Evolutionary conservation across 35 echinoderm and acorn worm species (phyloP).

Genomic region (Apostichopus parvimensis): DNA sequence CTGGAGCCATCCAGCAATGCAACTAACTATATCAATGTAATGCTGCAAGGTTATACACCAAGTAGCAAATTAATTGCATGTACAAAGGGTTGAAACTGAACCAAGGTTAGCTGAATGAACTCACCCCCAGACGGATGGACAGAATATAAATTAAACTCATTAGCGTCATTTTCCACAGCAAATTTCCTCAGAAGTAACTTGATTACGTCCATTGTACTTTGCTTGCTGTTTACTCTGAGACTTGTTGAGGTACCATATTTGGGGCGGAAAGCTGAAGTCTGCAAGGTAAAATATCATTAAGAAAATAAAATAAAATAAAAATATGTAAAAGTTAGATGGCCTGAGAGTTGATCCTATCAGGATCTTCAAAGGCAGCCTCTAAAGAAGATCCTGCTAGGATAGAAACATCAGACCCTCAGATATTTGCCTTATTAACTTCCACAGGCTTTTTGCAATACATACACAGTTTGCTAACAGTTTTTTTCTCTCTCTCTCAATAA

Average conservation of each 20-base stretch:
- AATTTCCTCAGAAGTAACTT: conserved; percentile 43
- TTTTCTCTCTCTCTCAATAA: too few relatives aligned
- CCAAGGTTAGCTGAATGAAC: not conserved
- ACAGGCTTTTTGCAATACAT: too few relatives aligned
- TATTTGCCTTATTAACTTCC: too few relatives aligned
- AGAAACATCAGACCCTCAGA: too few relatives aligned
- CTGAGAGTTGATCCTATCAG: not conserved
- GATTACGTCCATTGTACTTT: conserved; percentile 42
- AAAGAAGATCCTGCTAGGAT: too few relatives aligned
- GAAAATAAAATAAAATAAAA: not conserved
- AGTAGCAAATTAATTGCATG: too few relatives aligned
- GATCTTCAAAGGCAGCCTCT: not conserved
- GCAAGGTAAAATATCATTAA: not conserved
- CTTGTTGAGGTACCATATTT: conserved; percentile 42
- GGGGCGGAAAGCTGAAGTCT: conserved; percentile 48
- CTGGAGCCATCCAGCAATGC: too few relatives aligned
- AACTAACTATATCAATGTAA: too few relatives aligned
- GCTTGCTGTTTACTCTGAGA: conserved; percentile 26
- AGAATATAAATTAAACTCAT: conserved; percentile 48
- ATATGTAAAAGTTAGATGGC: not conserved
- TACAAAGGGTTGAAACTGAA: not conserved
- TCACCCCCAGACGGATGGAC: conserved; percentile 43
- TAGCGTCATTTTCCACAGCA: conserved; percentile 43
- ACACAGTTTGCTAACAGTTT: too few relatives aligned
- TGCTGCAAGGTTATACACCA: too few relatives aligned